Percentiles rank a stretch among this genome's conserved stretches.
phyloP scores from a whole-genome alignment of 2,888 invertebrate genomes.

The Icerya purchasi region DNA sequence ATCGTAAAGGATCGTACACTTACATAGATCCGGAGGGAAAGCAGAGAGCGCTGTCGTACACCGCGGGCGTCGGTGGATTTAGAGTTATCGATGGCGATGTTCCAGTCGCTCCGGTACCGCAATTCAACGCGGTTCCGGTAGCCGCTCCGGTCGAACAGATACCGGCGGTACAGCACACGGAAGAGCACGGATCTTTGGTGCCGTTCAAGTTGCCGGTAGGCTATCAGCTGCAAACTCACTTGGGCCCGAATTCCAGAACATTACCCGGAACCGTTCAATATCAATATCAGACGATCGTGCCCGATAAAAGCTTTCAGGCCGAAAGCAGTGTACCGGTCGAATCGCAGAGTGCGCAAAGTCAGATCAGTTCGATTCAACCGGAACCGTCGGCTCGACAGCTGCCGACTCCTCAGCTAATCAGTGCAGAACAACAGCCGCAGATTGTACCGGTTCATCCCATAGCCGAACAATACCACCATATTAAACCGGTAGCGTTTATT shows the following conservation, averaged over 20 bases:
- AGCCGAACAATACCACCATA: not conserved
- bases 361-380: no score
- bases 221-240: conserved; percentile 7
- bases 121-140: conserved; percentile 1
- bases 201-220: not conserved
- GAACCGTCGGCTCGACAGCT: not conserved
- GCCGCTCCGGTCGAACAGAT: not conserved
- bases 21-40: conserved; percentile 67
- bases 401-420: not conserved
- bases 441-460: conserved; percentile 3
- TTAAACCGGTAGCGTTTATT: not conserved
- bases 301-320: no score
- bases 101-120: conserved; percentile 17
- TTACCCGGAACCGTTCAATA: no score
- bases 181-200: not conserved
- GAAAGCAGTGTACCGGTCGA: no score
- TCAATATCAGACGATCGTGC: no score
- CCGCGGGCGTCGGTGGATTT: conserved; percentile 61
- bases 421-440: not conserved
- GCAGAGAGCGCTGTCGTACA: conserved; percentile 56
- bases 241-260: not conserved
- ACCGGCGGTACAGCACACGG: no score
- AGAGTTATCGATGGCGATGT: conserved; percentile 56
- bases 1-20: conserved; percentile 61
- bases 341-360: no score